Conservation (phyloP, 2,888 invertebrate species). For the Aporophyla lueneburgensis region DNA sequence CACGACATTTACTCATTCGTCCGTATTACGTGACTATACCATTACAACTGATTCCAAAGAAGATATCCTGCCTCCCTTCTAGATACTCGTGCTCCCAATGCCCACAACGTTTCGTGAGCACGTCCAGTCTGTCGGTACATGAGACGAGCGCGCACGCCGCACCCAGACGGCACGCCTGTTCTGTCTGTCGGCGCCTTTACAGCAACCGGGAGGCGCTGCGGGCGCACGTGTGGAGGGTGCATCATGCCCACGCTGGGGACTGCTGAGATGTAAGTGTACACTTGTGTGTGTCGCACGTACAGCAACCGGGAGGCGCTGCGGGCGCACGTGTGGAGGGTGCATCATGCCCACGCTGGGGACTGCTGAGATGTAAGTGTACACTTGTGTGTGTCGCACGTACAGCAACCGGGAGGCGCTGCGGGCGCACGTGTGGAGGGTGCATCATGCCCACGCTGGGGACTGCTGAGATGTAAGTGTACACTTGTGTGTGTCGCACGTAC, state of each 20-base stretch:
- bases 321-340: slow-evolving; percentile 64
- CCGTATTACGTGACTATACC: no score
- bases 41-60: no score
- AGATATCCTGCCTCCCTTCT: neutral
- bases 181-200: slow-evolving; percentile 45
- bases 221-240: slow-evolving; percentile 64
- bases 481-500: no score
- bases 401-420: no score
- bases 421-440: no score
- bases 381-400: no score
- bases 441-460: no score
- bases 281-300: slow-evolving; percentile 26
- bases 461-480: no score
- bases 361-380: slow-evolving; percentile 1
- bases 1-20: no score
- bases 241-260: slow-evolving; percentile 34
- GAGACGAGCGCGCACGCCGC: slow-evolving; percentile 38
- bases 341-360: slow-evolving; percentile 34
- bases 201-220: slow-evolving; percentile 62
- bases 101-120: slow-evolving; percentile 41
- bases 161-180: slow-evolving; percentile 39
- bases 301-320: slow-evolving; percentile 62
- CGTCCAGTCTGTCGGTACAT: slow-evolving; percentile 42
- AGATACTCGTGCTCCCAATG: slow-evolving; percentile 66
- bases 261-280: slow-evolving; percentile 1